These are phyloP conservation scores for Papilio helenus DNA, from an alignment of 1,140 invertebrate species.

Conservation along the genomic window DNA sequence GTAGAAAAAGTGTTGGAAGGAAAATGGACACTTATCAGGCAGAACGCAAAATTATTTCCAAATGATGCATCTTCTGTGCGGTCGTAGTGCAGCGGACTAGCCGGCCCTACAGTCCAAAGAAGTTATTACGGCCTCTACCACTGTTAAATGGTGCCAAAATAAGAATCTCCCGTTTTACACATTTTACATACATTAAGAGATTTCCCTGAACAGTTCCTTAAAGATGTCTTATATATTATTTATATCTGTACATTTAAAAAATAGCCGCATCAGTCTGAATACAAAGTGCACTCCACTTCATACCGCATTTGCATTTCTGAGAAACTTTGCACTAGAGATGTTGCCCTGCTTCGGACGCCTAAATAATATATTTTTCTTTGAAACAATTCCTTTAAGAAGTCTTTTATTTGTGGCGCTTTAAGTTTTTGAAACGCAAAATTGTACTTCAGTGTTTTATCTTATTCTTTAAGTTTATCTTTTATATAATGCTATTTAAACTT, in stretches of 20 bases:
- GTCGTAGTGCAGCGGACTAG: too few relatives aligned
- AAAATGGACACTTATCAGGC: too few relatives aligned
- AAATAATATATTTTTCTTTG: slow-evolving; percentile 33
- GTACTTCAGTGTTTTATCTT: not conserved
- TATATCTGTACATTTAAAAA: slow-evolving; percentile 18
- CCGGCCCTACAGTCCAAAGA: too few relatives aligned
- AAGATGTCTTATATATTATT: slow-evolving; percentile 19
- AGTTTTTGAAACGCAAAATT: not conserved
- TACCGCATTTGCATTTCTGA: slow-evolving; percentile 35
- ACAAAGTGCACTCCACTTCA: slow-evolving; percentile 26
- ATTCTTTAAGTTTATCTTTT: not conserved
- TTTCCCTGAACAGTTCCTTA: not conserved
- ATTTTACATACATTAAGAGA: not conserved
- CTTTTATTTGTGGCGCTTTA: slow-evolving; percentile 5
- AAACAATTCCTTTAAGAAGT: slow-evolving; percentile 24
- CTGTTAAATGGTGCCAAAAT: too few relatives aligned
- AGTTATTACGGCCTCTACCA: too few relatives aligned
- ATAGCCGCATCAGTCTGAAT: slow-evolving; percentile 3
- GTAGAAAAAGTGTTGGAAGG: too few relatives aligned
- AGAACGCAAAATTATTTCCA: too few relatives aligned
- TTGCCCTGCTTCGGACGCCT: slow-evolving; percentile 12
- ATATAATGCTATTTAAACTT: not conserved
- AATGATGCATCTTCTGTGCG: too few relatives aligned
- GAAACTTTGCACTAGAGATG: slow-evolving; percentile 34
- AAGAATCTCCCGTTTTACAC: too few relatives aligned